Conservation (phyloP, 1,140 invertebrate species). For the Hydropsyche tenuis region DNA sequence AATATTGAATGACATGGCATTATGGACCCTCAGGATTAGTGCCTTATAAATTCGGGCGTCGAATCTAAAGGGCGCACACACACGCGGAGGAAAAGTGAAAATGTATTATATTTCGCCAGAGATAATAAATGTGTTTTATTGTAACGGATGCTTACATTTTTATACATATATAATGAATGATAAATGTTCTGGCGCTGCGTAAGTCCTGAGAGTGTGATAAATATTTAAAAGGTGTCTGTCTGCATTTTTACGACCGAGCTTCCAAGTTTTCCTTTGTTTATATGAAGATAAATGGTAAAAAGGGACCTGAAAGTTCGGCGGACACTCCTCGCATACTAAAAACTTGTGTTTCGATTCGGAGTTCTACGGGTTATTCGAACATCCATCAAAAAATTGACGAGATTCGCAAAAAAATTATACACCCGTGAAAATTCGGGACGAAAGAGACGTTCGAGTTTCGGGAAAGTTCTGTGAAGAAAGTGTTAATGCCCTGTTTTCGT, state of each 20-base stretch:
- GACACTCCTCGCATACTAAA: slow-evolving; percentile 1
- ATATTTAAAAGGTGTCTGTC: slow-evolving; percentile 15
- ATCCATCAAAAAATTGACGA: slow-evolving; percentile 1
- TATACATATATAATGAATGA: too few relatives aligned
- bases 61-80: background rate
- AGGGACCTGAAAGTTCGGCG: slow-evolving; percentile 5
- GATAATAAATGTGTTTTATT: too few relatives aligned
- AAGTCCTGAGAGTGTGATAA: slow-evolving; percentile 9
- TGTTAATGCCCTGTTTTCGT: too few relatives aligned
- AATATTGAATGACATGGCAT: slow-evolving; percentile 21
- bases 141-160: too few relatives aligned
- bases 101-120: too few relatives aligned
- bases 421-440: slow-evolving; percentile 4
- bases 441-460: background rate
- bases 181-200: too few relatives aligned
- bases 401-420: background rate
- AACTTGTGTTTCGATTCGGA: slow-evolving; percentile 10
- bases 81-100: too few relatives aligned
- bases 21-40: slow-evolving; percentile 10
- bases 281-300: slow-evolving; percentile 10
- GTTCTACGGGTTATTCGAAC: background rate
- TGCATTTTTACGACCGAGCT: slow-evolving; percentile 16
- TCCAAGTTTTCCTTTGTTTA: slow-evolving; percentile 13
- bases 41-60: background rate
- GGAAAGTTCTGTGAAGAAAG: too few relatives aligned